phyloP scores from a whole-genome alignment of 2,797 vertebrate genomes.

The Artibeus jamaicensis region DNA sequence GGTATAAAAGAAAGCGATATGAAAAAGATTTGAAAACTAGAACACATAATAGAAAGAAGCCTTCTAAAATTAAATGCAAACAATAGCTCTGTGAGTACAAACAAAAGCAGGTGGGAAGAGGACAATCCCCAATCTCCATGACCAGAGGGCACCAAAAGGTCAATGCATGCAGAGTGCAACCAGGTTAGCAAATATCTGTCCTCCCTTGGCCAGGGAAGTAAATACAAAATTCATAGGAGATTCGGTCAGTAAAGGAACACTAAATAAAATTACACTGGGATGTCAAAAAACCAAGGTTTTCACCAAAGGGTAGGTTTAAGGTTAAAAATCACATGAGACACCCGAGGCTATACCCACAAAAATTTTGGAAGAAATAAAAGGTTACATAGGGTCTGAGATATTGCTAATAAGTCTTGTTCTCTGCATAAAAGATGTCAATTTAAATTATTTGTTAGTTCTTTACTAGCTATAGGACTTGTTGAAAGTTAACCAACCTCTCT shows the following conservation, averaged over 20 bases:
- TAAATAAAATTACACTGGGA: conserved; percentile 48
- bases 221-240: conserved; percentile 50
- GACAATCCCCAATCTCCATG: background rate
- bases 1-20: background rate
- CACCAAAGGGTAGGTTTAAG: background rate
- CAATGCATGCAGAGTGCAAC: background rate
- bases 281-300: background rate
- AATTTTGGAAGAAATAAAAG: background rate
- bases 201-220: background rate
- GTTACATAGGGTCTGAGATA: background rate
- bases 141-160: conserved; percentile 11
- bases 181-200: conserved; percentile 14
- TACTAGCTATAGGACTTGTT: background rate
- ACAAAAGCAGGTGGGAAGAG: conserved; percentile 19
- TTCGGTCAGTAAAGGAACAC: conserved; percentile 1
- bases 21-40: background rate
- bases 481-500: background rate
- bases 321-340: background rate
- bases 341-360: background rate
- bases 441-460: background rate
- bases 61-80: conserved; percentile 67
- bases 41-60: conserved; percentile 31
- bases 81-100: conserved; percentile 45
- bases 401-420: background rate
- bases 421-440: background rate